These are phyloP conservation scores for Catharus ustulatus DNA, from an alignment of 2,797 vertebrate species.

Conservation along the genomic window DNA sequence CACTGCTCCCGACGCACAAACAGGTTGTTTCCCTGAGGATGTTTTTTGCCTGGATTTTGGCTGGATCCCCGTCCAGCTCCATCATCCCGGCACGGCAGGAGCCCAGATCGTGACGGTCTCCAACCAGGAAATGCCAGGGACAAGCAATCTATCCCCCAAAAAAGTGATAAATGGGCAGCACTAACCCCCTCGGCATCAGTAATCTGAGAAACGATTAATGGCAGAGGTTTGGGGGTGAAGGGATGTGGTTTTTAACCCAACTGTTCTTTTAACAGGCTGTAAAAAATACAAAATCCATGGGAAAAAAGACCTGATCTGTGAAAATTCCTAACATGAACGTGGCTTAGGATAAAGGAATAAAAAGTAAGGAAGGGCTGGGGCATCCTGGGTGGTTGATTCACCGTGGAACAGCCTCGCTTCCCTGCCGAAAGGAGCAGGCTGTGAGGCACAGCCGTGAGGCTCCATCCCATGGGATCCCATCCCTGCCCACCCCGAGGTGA, in stretches of 20 bases:
- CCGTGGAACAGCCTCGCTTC: rapidly evolving
- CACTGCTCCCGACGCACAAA: not conserved
- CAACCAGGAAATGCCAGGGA: not conserved
- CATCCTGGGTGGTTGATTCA: not conserved
- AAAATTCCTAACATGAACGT: not conserved
- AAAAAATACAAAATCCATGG: not conserved
- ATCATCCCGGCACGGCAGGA: not conserved
- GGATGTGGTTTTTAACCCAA: constrained; percentile 13
- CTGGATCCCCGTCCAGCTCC: not conserved
- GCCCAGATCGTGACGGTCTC: not conserved
- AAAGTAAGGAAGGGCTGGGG: not conserved
- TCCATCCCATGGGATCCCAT: not conserved
- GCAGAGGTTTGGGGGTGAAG: constrained; percentile 40
- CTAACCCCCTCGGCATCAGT: not conserved
- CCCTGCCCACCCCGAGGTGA: not conserved
- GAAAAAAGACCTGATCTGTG: not conserved
- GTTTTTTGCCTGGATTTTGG: not conserved
- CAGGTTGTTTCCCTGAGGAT: not conserved
- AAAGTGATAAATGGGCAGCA: not conserved
- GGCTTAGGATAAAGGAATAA: not conserved
- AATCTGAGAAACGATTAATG: constrained; percentile 40
- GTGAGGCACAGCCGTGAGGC: rapidly evolving
- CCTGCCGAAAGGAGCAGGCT: not conserved
- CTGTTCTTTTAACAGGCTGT: not conserved
- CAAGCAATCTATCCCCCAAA: not conserved